Percentiles rank a stretch among this genome's conserved stretches.
Evolutionary conservation across 2,113 vertebrate species (phyloP).

Genomic region (Speoplatyrhinus poulsoni): DNA sequence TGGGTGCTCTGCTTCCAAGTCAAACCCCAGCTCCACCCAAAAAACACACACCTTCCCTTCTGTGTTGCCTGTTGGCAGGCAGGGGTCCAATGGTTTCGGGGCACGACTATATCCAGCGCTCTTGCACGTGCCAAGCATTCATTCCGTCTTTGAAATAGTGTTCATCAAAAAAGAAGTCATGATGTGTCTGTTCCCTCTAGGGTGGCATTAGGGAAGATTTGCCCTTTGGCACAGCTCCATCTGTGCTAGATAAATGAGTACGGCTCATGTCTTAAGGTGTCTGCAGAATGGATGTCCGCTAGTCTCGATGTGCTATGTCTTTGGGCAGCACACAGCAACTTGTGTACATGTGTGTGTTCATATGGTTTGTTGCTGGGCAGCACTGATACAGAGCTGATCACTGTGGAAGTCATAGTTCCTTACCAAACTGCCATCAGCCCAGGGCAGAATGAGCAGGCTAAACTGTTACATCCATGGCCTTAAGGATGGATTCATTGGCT

Average conservation of each 20-base stretch:
- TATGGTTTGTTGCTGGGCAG: conserved; percentile 40
- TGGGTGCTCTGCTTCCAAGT: too few species aligned
- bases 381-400: conserved; percentile 31
- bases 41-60: not conserved
- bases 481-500: conserved; percentile 36
- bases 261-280: conserved; percentile 35
- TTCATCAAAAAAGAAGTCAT: conserved; percentile 30
- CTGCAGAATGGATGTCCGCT: conserved; percentile 52
- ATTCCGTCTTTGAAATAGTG: conserved; percentile 32
- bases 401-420: conserved; percentile 26
- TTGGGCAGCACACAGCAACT: conserved; percentile 8
- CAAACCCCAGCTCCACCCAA: too few species aligned
- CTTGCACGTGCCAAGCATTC: conserved; percentile 11
- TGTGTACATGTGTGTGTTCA: conserved; percentile 7
- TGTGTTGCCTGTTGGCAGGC: not conserved
- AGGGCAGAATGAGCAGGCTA: conserved; percentile 26
- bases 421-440: conserved; percentile 22
- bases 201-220: conserved; percentile 44
- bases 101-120: conserved; percentile 31
- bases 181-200: conserved; percentile 34
- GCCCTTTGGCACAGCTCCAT: conserved; percentile 49
- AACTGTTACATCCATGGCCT: conserved; percentile 30
- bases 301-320: conserved; percentile 40
- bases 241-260: conserved; percentile 43
- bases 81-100: conserved; percentile 27